Conservation (phyloP, 1,140 invertebrate species). For the Cydia amplana region DNA sequence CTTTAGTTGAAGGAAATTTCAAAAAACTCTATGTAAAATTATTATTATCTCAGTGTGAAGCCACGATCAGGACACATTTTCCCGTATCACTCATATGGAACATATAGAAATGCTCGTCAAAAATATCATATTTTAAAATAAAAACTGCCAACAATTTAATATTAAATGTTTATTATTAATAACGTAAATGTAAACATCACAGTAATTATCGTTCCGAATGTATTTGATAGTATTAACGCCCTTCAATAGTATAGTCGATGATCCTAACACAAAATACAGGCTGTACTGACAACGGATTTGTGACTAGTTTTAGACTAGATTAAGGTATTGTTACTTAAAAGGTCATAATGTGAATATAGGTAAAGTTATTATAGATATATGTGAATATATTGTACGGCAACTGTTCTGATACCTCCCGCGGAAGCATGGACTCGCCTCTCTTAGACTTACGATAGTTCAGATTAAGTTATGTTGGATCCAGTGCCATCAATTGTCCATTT, state of each 20-base stretch:
- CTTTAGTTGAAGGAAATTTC: not conserved
- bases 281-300: slow-evolving; percentile 78
- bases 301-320: slow-evolving; percentile 61
- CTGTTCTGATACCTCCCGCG: slow-evolving; percentile 55
- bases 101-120: not conserved
- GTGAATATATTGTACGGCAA: slow-evolving; percentile 68
- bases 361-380: slow-evolving; percentile 72
- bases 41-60: not conserved
- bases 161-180: slow-evolving; percentile 33
- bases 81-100: not conserved
- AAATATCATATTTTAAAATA: slow-evolving; percentile 24
- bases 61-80: not conserved
- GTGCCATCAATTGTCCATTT: slow-evolving; percentile 9
- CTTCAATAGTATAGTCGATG: slow-evolving; percentile 33
- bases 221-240: slow-evolving; percentile 22
- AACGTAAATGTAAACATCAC: slow-evolving; percentile 13
- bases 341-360: slow-evolving; percentile 67
- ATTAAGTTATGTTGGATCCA: too few relatives aligned
- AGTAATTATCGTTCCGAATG: slow-evolving; percentile 25
- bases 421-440: slow-evolving; percentile 40
- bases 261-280: slow-evolving; percentile 64
- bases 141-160: slow-evolving; percentile 42
- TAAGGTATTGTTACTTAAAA: slow-evolving; percentile 63
- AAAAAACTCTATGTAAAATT: not conserved
- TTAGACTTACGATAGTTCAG: not conserved